These are phyloP conservation scores for Lasioglossum malachurum DNA, from an alignment of 2,888 invertebrate genomes.

Conservation along the genomic window DNA sequence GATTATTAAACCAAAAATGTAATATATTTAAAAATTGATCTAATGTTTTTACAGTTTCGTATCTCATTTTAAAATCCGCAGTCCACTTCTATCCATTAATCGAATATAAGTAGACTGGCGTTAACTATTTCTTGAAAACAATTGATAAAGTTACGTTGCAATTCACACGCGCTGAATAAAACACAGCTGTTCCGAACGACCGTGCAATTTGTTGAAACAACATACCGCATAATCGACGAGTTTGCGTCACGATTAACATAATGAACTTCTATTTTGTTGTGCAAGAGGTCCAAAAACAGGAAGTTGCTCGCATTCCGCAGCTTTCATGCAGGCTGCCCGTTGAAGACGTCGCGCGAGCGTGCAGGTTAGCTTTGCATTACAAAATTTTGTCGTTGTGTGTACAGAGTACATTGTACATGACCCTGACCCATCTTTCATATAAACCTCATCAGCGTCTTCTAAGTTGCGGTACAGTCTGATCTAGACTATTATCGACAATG, in stretches of 20 bases:
- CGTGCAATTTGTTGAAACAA: not conserved
- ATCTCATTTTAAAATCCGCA: not conserved
- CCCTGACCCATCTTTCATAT: slow-evolving; percentile 82
- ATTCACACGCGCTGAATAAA: not conserved
- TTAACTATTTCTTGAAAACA: not conserved
- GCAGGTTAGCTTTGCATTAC: slow-evolving; percentile 25
- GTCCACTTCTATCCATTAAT: not conserved
- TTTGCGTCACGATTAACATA: not conserved
- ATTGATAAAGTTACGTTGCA: not conserved
- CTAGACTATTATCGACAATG: slow-evolving; percentile 58
- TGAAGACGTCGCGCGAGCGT: slow-evolving; percentile 8
- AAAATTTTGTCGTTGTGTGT: slow-evolving; percentile 76
- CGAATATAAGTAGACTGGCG: not conserved
- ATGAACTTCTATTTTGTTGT: not conserved
- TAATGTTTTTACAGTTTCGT: not conserved
- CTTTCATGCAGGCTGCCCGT: not conserved
- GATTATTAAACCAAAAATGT: not conserved
- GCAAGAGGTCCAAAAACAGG: not conserved
- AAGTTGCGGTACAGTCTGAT: slow-evolving; percentile 77
- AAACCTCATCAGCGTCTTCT: slow-evolving; percentile 80
- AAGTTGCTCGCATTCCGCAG: not conserved
- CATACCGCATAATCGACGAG: not conserved
- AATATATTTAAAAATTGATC: not conserved
- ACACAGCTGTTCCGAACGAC: not conserved
- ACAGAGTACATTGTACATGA: slow-evolving; percentile 78